Conservation (phyloP, 2,797 vertebrate species). For the Chaetophractus vellerosus region DNA sequence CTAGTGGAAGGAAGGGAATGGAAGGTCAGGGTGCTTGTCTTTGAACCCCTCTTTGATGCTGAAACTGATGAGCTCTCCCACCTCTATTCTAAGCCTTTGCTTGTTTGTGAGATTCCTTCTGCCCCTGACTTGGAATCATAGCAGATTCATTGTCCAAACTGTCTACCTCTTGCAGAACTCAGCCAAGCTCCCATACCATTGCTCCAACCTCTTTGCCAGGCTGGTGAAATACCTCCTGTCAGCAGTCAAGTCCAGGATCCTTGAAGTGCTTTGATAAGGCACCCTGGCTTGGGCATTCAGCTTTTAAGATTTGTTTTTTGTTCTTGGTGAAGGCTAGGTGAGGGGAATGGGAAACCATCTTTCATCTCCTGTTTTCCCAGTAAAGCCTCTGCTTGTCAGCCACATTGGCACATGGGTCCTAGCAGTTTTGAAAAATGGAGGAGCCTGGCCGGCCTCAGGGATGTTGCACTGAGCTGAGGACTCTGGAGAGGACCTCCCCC, state of each 20-base stretch:
- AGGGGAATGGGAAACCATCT: not conserved
- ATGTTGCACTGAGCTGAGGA: slow-evolving; percentile 9
- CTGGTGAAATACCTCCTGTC: slow-evolving; percentile 23
- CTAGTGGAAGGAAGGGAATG: not conserved
- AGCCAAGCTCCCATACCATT: not conserved
- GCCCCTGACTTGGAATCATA: not conserved
- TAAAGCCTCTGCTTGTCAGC: slow-evolving; percentile 1
- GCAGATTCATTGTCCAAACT: slow-evolving; percentile 7
- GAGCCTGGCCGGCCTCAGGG: not conserved
- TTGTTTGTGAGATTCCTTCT: not conserved
- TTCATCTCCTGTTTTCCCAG: not conserved
- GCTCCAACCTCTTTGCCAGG: not conserved
- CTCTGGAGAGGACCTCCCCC: not conserved
- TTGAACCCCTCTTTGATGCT: slow-evolving; percentile 46
- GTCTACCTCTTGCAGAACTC: not conserved
- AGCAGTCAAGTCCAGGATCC: slow-evolving; percentile 9
- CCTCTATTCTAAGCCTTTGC: not conserved
- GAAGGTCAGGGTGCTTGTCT: not conserved
- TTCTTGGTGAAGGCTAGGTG: slow-evolving; percentile 27
- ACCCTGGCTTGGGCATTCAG: not conserved
- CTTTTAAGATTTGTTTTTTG: slow-evolving; percentile 47
- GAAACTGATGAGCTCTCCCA: not conserved
- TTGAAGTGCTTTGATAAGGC: not conserved
- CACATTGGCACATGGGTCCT: not conserved
- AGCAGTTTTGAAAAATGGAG: slow-evolving; percentile 17